A percentile compares a stretch with the other conserved stretches of the same genome.
Evolutionary conservation across 2,113 vertebrate genomes (phyloP).

Genomic region (Potamarius usumacintae): DNA sequence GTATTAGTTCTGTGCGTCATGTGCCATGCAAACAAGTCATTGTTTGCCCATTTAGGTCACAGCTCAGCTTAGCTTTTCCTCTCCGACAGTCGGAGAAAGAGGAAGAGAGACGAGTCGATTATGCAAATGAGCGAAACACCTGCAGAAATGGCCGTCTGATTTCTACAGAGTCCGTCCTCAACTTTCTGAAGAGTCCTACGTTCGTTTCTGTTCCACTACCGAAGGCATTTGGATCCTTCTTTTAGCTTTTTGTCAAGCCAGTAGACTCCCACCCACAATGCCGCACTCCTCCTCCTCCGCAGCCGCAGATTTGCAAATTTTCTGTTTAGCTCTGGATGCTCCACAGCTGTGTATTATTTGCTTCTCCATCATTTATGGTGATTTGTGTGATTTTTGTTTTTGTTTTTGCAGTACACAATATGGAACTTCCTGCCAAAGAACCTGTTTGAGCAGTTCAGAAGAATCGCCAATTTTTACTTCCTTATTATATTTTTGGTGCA

Average conservation of each 20-base stretch:
- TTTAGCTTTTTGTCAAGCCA: constrained; percentile 24
- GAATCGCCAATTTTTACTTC: constrained; percentile 99
- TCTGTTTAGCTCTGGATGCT: neutral
- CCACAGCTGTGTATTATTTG: neutral
- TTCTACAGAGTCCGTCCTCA: neutral
- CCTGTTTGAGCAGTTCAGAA: constrained; percentile 97
- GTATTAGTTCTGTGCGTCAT: neutral
- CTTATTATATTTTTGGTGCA: constrained; percentile 98
- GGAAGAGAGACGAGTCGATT: constrained; percentile 28
- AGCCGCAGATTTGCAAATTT: neutral
- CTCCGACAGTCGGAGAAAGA: neutral
- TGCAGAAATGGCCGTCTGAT: constrained; percentile 2
- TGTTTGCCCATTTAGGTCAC: neutral
- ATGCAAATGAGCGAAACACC: constrained; percentile 64
- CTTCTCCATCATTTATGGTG: neutral
- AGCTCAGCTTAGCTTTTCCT: neutral
- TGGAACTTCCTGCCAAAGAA: constrained; percentile 99
- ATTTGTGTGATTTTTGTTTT: constrained; percentile 8
- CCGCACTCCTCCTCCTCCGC: neutral
- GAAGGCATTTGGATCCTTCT: constrained; percentile 50
- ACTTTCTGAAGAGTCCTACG: no score
- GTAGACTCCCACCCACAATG: constrained; percentile 38
- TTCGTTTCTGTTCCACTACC: constrained; percentile 21
- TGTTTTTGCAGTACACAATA: constrained; percentile 85
- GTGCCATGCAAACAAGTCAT: neutral